Conservation (phyloP, 2,797 vertebrate genomes). For the Eleutherodactylus coqui region DNA sequence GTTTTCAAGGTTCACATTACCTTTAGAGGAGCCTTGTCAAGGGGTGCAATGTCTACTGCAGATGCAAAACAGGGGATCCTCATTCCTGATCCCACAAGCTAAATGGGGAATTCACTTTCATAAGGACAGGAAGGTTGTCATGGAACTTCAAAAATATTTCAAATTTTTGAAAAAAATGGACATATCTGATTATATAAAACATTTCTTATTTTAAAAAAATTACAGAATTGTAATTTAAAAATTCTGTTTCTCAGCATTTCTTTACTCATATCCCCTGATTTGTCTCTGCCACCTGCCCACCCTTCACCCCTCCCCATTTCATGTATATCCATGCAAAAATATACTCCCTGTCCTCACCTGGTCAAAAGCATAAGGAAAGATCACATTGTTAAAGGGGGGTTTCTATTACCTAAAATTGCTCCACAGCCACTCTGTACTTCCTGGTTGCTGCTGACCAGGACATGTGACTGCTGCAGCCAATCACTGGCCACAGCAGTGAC, state of each 20-base stretch:
- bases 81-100: constrained; percentile 17
- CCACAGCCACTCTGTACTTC: no score
- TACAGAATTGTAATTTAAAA: not conserved
- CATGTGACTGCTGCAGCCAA: no score
- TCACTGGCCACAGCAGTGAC: no score
- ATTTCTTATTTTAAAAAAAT: not conserved
- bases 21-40: constrained; percentile 73
- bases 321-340: not conserved
- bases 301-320: not conserved
- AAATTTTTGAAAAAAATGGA: not conserved
- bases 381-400: not conserved
- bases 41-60: constrained; percentile 74
- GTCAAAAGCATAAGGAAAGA: not conserved
- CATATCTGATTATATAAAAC: not conserved
- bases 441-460: no score
- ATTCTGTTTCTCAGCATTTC: not conserved
- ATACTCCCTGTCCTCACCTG: not conserved
- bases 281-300: constrained; percentile 74
- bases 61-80: constrained; percentile 81
- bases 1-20: not conserved
- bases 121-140: not conserved
- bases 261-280: constrained; percentile 78
- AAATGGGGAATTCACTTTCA: constrained; percentile 20
- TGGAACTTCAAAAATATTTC: not conserved
- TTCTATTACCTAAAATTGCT: no score